Base-by-base conservation (phyloP, 2,888 invertebrate genomes). In the Ophioninae sp. region DNA sequence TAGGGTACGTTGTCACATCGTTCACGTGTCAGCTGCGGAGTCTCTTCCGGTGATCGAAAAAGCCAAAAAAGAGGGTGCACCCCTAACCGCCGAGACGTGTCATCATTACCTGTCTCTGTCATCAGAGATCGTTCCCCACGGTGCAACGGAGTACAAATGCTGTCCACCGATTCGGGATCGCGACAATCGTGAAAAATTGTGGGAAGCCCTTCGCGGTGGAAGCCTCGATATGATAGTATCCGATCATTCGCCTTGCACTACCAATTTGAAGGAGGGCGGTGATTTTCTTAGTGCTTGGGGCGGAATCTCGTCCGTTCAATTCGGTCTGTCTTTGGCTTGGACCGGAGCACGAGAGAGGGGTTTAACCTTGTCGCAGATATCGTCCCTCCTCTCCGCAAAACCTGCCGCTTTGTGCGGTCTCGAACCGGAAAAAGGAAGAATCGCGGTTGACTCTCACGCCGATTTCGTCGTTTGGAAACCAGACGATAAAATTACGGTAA, bases 401-500 rank as follows among this genome's bases (percentile, higher is more conserved):
- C 95, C 96, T 0, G 95, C 96, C 0, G 92, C 93, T 83, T 91
- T 96, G 2, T 95, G 95, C 85, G 95, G 95, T 0, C 91, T 96
- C 23, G 93, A 95, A 78, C 88, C 93, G 20, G 91, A 93, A 2
- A 96, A 96, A 91, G 96, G 96, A 0, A 93, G 94, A 80, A 92
- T 96, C 41, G 93, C 93, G 68, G 93, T 93, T 6, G 96, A 96
- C 6, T 94, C 94, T 74, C 96, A 96, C 88, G 96, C 96, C 0
- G 96, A 96, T 90, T 94, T 96, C 67, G 95, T 96, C 73, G 94
- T 96, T 85, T 96, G 96, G 94, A 94, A 96, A 91, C 95, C 96
- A 0, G 94, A 96, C 5, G 94, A 94, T 67, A 93, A 93, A 39
- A 95, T 95, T 87, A 91, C 91, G 62, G 95, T 96, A 8, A 93